Evolutionary conservation across 2,888 invertebrate species (phyloP), one percentile per base, ranked within the genome.

Genomic region (Euspilapteryx auroguttella): DNA sequence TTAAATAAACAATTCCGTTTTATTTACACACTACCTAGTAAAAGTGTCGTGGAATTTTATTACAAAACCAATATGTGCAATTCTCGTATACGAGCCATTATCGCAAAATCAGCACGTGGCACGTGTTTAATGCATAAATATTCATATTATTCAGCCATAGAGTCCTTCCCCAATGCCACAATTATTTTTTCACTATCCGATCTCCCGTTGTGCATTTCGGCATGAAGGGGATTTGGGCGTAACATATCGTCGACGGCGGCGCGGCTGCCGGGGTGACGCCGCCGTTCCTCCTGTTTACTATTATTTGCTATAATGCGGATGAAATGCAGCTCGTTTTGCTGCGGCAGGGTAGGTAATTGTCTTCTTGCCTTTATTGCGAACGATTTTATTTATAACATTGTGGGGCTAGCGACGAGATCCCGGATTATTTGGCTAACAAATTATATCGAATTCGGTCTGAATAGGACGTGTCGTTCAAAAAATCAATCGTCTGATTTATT

Each of bases 391-490:
- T 50, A 52, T 53, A 40, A 38, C 44, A 31, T 41, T 35, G 43
- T 42, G 45, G 53, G 54, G 55, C 45, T 35, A 39, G 56, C 64
- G 63, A 54, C 55, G 40, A 61, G 68, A 69, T 59, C 64, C 63
- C 49, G 69, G 71, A 73, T 73, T 73, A 73, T 73, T 75, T 73
- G 66, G 68, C 63, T 73, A 69, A 75, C 75, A 75, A 75, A 73
- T 73, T 73, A 71, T 59, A 57, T 56, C 49, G 63, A 64, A 65
- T 69, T 66, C 61, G 64, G 55, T 55, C 49, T 61, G 64, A 68
- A 66, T 65, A 59, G 62, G 59, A 66, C 55, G 57, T 48, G 55
- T 56, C 53, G 58, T 65, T 64, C 69, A 53, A 65, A 73, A 69
- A 71, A 71, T 73, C 69, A 71, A 56, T 49, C 43, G 49, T 44